Evolutionary conservation across 2,888 invertebrate species (phyloP), one percentile per base, ranked within the genome.

Genomic region (Erebia aethiops): DNA sequence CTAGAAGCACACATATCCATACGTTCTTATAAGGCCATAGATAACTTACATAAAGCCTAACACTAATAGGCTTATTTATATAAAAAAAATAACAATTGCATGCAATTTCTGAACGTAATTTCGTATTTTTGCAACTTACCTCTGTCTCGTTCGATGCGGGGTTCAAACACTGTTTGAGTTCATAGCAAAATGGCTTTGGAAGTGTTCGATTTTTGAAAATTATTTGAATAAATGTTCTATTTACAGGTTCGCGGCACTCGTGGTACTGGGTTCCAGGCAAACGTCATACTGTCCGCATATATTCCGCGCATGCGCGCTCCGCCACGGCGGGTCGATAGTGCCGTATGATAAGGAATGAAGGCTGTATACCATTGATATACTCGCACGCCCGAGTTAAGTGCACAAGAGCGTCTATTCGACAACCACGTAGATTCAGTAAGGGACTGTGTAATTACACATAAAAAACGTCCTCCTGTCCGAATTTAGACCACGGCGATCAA

Each of bases 221-320:
- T 21, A 88, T 87, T 86, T 87, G 86, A 83, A 84, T 57, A 86
- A 83, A 84, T 57, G 82, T 82, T 79, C 76, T 88, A 87, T 89
- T 88, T 88, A 89, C 89, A 88, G 83, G 78, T 68, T 56, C 80
- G 84, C 83, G 80, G 81, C 84, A 83, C 81, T 82, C 80, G 80
- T 81, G 80, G 77, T 82, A 85, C 86, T 88, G 87, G 82, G 79
- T 80, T 78, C 76, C 70, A 71, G 75, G 77, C 76, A 79, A 89
- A 90, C 89, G 90, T 91, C 91, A 91, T 84, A 81, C 82, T 81
- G 87, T 88, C 90, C 90, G 91, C 91, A 91, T 87, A 83, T 81
- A 80, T 80, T 80, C 80, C 78, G 82, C 88, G 91, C 91, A 82
- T 87, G 91, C 87, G 89, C 82, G 78, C 75, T 74, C 73, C 76